Evolutionary conservation across 2,888 invertebrate species (phyloP).

Genomic region (Melitaea athalia): DNA sequence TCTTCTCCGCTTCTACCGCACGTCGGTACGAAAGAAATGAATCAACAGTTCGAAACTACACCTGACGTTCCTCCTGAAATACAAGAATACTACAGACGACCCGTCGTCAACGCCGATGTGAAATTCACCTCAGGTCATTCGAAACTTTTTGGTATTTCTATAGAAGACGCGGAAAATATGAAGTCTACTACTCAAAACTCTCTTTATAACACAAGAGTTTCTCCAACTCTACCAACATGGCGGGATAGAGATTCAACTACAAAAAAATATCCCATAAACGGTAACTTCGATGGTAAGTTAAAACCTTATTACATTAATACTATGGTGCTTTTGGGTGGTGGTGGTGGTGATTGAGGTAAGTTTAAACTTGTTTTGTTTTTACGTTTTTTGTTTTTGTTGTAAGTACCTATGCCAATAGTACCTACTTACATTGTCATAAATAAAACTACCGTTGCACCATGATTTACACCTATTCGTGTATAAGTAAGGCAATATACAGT

Average conservation of each 20-base stretch:
- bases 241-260: slow-evolving; percentile 69
- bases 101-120: slow-evolving; percentile 47
- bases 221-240: slow-evolving; percentile 84
- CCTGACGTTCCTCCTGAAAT: slow-evolving; percentile 51
- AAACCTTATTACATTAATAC: slow-evolving; percentile 10
- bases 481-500: not conserved
- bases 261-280: slow-evolving; percentile 69
- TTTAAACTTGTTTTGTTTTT: not conserved
- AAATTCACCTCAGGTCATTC: slow-evolving; percentile 84
- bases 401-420: not conserved
- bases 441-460: not conserved
- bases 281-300: slow-evolving; percentile 71
- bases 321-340: slow-evolving; percentile 39
- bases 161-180: slow-evolving; percentile 82
- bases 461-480: not conserved
- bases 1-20: slow-evolving; percentile 2
- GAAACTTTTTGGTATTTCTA: slow-evolving; percentile 83
- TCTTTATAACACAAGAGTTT: slow-evolving; percentile 79
- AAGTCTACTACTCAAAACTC: slow-evolving; percentile 77
- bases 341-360: slow-evolving; percentile 20
- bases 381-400: not conserved
- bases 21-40: slow-evolving; percentile 35
- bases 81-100: slow-evolving; percentile 53
- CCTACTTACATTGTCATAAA: not conserved
- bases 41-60: slow-evolving; percentile 42